Percentiles rank a stretch among this genome's conserved stretches.
Evolutionary conservation across 2,113 vertebrate genomes (phyloP).

Genomic region (Psophia crepitans): DNA sequence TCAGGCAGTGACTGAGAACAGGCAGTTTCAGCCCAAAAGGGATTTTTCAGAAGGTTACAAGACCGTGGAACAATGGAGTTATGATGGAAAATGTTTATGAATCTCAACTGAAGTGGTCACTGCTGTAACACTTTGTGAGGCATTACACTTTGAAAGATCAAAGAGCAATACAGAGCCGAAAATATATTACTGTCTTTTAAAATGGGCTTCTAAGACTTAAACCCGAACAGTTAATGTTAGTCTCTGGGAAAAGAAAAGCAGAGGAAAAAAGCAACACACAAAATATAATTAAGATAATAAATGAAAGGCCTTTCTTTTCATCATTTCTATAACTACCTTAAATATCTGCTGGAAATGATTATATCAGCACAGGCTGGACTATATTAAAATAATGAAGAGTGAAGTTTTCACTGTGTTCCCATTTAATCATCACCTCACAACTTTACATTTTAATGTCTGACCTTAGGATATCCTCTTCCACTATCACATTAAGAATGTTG

Average conservation of each 20-base stretch:
- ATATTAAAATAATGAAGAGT: conserved; percentile 64
- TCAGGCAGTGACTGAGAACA: neutral
- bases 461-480: conserved; percentile 68
- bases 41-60: neutral
- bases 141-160: conserved; percentile 31
- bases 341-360: conserved; percentile 57
- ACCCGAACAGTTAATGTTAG: neutral
- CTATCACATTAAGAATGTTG: conserved; percentile 67
- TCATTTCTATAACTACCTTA: conserved; percentile 50
- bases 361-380: conserved; percentile 36
- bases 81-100: conserved; percentile 5
- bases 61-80: neutral
- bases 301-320: conserved; percentile 62
- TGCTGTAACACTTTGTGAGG: neutral
- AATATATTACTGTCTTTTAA: conserved; percentile 27
- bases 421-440: conserved; percentile 67
- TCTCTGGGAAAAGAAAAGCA: neutral
- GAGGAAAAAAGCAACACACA: neutral
- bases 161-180: conserved; percentile 3
- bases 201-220: conserved; percentile 30
- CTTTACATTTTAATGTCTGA: conserved; percentile 67
- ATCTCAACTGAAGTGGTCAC: neutral
- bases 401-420: conserved; percentile 56
- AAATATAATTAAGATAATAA: conserved; percentile 63
- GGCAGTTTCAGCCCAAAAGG: neutral